Evolutionary conservation across 2,113 vertebrate species (phyloP), one percentile per base, ranked within the genome.

Genomic region (Oxygymnocypris stewartii): DNA sequence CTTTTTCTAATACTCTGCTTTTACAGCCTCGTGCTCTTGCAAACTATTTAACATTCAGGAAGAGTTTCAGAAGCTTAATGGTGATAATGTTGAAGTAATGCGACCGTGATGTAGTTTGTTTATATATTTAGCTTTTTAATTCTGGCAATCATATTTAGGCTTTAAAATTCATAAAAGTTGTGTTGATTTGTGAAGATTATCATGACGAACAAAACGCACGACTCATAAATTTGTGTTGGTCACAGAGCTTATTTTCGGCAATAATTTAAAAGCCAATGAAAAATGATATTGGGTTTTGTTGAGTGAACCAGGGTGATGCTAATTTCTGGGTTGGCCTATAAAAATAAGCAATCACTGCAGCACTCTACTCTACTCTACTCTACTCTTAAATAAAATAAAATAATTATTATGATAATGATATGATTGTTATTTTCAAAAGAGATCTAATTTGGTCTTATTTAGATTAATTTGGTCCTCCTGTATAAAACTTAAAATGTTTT

Each of bases 41-140:
- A 61, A n/a, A 61, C 57, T 61, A n/a, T 59, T 10, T n/a, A 61
- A n/a, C 8, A 1, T n/a, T 61, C 8, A 10, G 20, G 20, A 61
- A 61, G 8, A 61, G 23, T 11, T 61, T n/a, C 23, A 61, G 57
- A 61, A 61, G 57, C 23, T 10, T 23, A 4, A 54, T 20, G 51
- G 16, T 7, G 51, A 61, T n/a, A n/a, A n/a, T 1, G 8, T 2
- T n/a, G 3, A 61, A 61, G 23, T 61, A 1, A 10, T 10, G 9
- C 8, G 0, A n/a, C 57, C 8, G 1, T 59, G 8, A 3, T 2
- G 0, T 59, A n/a, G 2, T n/a, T 59, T 0, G 8, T 59, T 59
- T 59, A 59, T 59, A 3, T 59, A 23, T n/a, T n/a, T 59, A 59
- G 54, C 54, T 8, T 59, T 59, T 59, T 59, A 59, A 59, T 59